Base-by-base conservation (phyloP, 2,888 invertebrate species). In the Xanthia togata region DNA sequence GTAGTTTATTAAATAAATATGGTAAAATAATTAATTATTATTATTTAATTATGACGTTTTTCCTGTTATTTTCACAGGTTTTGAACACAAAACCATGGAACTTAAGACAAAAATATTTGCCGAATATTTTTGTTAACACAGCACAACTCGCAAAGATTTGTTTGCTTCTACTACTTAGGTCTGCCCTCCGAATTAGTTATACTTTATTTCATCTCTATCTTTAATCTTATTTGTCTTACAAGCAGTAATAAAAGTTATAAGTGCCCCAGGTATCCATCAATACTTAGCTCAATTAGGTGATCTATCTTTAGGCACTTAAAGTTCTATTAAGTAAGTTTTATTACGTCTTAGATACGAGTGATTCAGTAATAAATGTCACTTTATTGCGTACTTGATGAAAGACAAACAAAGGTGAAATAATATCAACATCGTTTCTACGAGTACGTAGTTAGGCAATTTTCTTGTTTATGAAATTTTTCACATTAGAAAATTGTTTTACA, bases 351-450 rank as follows among this genome's bases (percentile, higher is more conserved):
- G 41, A 53, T 26, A 50, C n/a, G n/a, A 79, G 68, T 62, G 44
- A 82, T 60, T 82, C 26, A n/a, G 44, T 35, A 64, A 72, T 71
- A 75, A 77, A 79, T 75, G 60, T 50, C 41, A 53, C n/a, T 79
- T 82, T 72, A 72, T 79, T 57, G 20, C 64, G 35, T 38, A 60
- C 53, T 53, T 47, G 23, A 14, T 62, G 50, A 79, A 82, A 75
- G 68, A 38, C 53, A 73, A 74, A 78, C 47, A 59, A 71, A 69
- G 55, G 60, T 69, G 69, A 65, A 55, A 23, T 60, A 50, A 62
- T 55, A 35, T 67, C 60, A 55, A 26, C 31, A 62, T 60, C 20
- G 31, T 47, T 59, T 53, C n/a, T 35, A 4, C n/a, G n/a, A n/a
- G n/a, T n/a, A n/a, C 23, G 23, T 47, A 79, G 44, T 65, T 23